Conservation (phyloP, 37 sponge, comb jelly and placozoan species). For the Haliclona indistincta region DNA sequence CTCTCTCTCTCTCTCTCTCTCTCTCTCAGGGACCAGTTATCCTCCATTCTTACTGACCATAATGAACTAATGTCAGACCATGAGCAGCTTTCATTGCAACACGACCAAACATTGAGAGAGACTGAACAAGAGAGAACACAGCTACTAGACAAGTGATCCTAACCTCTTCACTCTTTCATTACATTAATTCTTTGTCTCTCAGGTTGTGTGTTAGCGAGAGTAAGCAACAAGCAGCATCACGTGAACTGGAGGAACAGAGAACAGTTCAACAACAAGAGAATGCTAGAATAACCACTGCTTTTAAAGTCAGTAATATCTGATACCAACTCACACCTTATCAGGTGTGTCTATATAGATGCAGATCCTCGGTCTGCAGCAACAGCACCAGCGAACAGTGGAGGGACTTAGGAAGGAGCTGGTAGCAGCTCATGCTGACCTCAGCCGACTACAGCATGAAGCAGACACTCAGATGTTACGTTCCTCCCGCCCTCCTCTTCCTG, state of each 20-base stretch:
- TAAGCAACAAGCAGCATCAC: slow-evolving; percentile 10
- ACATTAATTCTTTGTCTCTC: neutral
- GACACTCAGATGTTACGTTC: slow-evolving; percentile 41
- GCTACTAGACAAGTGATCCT: slow-evolving; percentile 10
- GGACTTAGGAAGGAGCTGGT: slow-evolving; percentile 48
- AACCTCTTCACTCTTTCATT: slow-evolving; percentile 9
- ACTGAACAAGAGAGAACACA: slow-evolving; percentile 2
- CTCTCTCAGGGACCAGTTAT: slow-evolving; percentile 38
- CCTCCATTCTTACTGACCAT: slow-evolving; percentile 42
- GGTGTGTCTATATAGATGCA: too few species aligned
- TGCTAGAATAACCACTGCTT: slow-evolving; percentile 44
- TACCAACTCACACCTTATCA: too few species aligned
- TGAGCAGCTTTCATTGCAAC: slow-evolving; percentile 41
- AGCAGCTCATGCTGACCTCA: slow-evolving; percentile 21
- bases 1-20: too few species aligned
- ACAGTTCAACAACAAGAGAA: slow-evolving; percentile 55
- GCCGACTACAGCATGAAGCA: slow-evolving; percentile 55
- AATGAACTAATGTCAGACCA: slow-evolving; percentile 66
- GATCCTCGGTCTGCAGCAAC: slow-evolving; percentile 51
- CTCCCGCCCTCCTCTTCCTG: too few species aligned
- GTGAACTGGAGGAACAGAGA: slow-evolving; percentile 58
- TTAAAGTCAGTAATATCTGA: too few species aligned
- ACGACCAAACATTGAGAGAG: slow-evolving; percentile 54
- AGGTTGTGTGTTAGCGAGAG: slow-evolving; percentile 28
- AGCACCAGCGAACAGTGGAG: slow-evolving; percentile 42